These are phyloP conservation scores for Stomatorhinus walkeri DNA, from an alignment of 2,797 vertebrate genomes.

Conservation along the genomic window DNA sequence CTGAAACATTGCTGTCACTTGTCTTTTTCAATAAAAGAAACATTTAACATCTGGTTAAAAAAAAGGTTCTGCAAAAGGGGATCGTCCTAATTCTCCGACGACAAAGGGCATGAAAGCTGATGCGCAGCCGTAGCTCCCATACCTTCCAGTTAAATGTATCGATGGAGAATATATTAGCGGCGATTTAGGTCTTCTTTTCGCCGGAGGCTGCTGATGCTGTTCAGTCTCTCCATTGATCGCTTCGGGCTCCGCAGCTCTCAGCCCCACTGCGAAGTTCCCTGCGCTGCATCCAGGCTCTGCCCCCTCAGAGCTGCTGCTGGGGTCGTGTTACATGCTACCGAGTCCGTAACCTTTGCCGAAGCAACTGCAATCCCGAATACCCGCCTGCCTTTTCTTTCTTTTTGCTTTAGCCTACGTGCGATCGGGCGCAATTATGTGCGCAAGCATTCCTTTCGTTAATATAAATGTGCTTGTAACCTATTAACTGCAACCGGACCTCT, in stretches of 20 bases:
- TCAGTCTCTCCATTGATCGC: background rate
- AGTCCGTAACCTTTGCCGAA: background rate
- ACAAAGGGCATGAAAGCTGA: background rate
- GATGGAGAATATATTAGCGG: background rate
- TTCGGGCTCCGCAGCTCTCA: background rate
- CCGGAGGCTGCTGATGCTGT: conserved; percentile 16
- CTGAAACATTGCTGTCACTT: conserved; percentile 12
- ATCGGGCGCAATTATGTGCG: background rate
- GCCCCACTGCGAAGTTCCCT: background rate
- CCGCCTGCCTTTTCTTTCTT: background rate
- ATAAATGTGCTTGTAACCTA: background rate
- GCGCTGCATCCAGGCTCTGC: conserved; percentile 13
- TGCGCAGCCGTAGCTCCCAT: conserved; percentile 14
- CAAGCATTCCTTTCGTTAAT: background rate
- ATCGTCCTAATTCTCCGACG: background rate
- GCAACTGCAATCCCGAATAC: background rate
- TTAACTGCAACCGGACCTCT: background rate
- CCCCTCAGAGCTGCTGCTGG: background rate
- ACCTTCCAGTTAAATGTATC: background rate
- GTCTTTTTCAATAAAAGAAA: background rate
- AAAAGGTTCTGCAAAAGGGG: background rate
- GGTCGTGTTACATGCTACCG: conserved; percentile 17
- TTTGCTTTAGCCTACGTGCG: background rate
- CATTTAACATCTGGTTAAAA: background rate
- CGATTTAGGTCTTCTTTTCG: background rate